Base-by-base conservation (phyloP, 2,113 vertebrate genomes). In the Lycaon pictus region DNA sequence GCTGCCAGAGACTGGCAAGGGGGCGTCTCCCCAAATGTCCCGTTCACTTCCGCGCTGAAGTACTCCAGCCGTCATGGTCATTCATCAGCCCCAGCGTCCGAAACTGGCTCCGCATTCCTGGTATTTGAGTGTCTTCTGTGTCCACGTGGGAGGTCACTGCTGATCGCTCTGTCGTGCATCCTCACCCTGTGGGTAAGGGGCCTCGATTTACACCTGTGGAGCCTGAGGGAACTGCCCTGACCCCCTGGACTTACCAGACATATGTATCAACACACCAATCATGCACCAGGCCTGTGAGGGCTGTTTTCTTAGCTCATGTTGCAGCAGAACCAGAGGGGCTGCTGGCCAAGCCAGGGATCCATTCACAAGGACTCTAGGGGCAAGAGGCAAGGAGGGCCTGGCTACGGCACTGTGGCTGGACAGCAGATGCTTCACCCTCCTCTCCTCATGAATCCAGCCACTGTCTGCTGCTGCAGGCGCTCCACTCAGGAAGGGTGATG, bases 21-120 rank as follows among this genome's bases (percentile, higher is more conserved):
- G 56, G 11, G 80, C 27, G 7, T 7, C 32, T 32, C 58, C 58
- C 22, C n/a, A 1, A 12, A 23, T 1, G 11, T 11, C 48, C 16
- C 58, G 4, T 25, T 1, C 22, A 37, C 35, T 32, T 25, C 60
- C 53, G 2, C 0, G 11, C 27, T 7, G 48, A 9, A n/a, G 32
- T 32, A 1, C 22, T 17, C 11, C 15, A 43, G 43, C 43, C 7
- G 43, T 43, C 43, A 43, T 43, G 6, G 43, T 3, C 10, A 5
- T 32, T 11, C n/a, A 0, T 0, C 8, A 3, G 76, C 7, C 1
- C 10, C 10, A 1, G 25, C 7, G 4, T 1, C 23, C 11, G 8
- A 35, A 13, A 3, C 0, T 19, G 32, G 37, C 62, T 56, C 27
- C 0, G 0, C 0, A 0, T 32, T 11, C 43, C 22, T 20, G 13